Conservation (phyloP, 2,797 vertebrate species). For the Pangasius krempfi region DNA sequence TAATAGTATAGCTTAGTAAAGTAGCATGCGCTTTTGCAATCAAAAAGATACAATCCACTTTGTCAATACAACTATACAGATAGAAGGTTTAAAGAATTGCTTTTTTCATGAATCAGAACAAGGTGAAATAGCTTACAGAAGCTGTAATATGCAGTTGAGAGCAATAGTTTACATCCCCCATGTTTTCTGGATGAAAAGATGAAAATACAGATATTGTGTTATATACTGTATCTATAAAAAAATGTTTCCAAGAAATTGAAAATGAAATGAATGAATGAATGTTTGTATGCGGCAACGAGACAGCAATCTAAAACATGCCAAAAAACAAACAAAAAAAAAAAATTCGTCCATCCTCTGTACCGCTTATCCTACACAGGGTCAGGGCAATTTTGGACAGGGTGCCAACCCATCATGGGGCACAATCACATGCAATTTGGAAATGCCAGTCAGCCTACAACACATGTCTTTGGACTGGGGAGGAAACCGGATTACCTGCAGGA, state of each 20-base stretch:
- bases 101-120: neutral
- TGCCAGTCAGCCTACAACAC: too few species aligned
- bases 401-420: too few species aligned
- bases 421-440: too few species aligned
- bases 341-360: too few species aligned
- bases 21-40: neutral
- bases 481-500: too few species aligned
- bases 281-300: neutral
- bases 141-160: neutral
- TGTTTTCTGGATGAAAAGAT: neutral
- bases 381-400: too few species aligned
- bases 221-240: neutral
- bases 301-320: neutral
- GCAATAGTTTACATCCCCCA: neutral
- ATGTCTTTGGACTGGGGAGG: too few species aligned
- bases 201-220: neutral
- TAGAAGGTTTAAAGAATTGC: neutral
- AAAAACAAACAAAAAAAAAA: too few species aligned
- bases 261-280: neutral
- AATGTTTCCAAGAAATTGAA: neutral
- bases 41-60: neutral
- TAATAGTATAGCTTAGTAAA: neutral
- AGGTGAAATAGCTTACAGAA: neutral
- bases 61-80: neutral
- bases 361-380: too few species aligned